These are phyloP conservation scores for Cheilosia variabilis DNA, from an alignment of 2,888 invertebrate species.

Conservation along the genomic window DNA sequence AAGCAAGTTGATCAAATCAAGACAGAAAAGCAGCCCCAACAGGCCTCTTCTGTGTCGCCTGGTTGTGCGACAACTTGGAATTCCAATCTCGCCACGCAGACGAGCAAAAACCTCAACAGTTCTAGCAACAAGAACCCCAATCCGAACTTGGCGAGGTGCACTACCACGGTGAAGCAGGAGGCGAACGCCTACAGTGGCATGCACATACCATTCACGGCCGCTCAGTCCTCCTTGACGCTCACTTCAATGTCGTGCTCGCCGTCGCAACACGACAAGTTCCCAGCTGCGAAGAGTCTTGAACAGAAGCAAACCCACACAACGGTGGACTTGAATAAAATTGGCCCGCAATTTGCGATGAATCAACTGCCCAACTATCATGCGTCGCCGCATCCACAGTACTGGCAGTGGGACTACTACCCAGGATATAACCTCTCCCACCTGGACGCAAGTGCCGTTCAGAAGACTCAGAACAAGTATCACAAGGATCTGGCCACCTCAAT, in stretches of 20 bases:
- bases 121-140: constrained; percentile 39
- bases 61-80: constrained; percentile 48
- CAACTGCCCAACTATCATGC: constrained; percentile 88
- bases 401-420: constrained; percentile 87
- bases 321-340: constrained; percentile 85
- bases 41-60: constrained; percentile 36
- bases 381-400: constrained; percentile 86
- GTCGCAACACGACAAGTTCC: constrained; percentile 72
- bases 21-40: constrained; percentile 55
- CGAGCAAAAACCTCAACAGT: constrained; percentile 27
- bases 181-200: constrained; percentile 54
- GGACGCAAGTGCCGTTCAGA: constrained; percentile 85
- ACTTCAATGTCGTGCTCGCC: constrained; percentile 61
- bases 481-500: constrained; percentile 83
- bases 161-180: constrained; percentile 64
- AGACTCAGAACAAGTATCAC: constrained; percentile 86
- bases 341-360: constrained; percentile 87
- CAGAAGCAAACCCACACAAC: constrained; percentile 78
- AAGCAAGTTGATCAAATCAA: constrained; percentile 64
- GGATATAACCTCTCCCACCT: constrained; percentile 86
- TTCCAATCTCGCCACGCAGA: constrained; percentile 21
- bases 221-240: constrained; percentile 51
- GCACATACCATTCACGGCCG: constrained; percentile 53
- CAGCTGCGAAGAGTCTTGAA: constrained; percentile 61
- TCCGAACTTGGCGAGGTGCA: constrained; percentile 43